These are phyloP conservation scores for Orientallactaga bullata DNA, from an alignment of 2,113 vertebrate species.

Conservation along the genomic window DNA sequence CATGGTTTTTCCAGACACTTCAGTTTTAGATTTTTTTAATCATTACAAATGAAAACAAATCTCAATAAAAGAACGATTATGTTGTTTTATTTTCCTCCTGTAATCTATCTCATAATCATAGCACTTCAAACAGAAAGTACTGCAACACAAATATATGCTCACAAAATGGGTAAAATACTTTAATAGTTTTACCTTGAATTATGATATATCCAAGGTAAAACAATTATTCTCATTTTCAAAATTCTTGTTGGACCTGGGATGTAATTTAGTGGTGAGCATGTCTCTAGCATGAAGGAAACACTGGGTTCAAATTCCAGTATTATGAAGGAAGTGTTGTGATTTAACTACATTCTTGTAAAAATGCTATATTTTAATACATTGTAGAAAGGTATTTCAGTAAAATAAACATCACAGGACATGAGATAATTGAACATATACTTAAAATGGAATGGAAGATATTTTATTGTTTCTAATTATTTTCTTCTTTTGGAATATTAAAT, in stretches of 20 bases:
- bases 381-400: background rate
- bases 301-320: no score
- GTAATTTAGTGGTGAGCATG: no score
- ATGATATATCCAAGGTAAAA: no score
- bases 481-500: background rate
- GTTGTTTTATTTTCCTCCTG: no score
- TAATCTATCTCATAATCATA: background rate
- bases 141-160: background rate
- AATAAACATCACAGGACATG: background rate
- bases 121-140: background rate
- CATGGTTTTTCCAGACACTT: no score
- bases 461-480: background rate
- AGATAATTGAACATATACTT: background rate
- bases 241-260: background rate
- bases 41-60: no score
- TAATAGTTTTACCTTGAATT: background rate
- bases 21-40: no score
- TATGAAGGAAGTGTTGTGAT: background rate
- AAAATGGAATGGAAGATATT: background rate
- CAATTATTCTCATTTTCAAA: slow-evolving; percentile 18
- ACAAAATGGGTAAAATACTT: background rate
- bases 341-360: background rate
- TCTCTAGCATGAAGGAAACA: no score
- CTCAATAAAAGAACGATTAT: no score
- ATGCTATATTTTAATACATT: background rate